phyloP scores from a whole-genome alignment of 2,797 vertebrate genomes.

The Brachymystax lenok region DNA sequence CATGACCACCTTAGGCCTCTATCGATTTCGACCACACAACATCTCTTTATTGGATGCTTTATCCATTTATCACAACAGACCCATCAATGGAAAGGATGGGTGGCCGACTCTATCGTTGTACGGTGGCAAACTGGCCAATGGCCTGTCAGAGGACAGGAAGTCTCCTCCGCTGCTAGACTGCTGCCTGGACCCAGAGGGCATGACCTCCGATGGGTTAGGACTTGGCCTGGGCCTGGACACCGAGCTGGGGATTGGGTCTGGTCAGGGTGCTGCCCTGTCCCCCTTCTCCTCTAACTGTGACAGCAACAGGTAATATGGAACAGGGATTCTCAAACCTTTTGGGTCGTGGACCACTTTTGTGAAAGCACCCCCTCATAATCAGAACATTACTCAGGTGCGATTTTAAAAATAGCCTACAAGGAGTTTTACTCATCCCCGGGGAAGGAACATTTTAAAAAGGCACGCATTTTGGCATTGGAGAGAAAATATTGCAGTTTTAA shows the following conservation, averaged over 20 bases:
- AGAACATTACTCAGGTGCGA: too few species aligned
- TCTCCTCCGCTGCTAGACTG: constrained; percentile 87
- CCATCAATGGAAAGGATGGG: constrained; percentile 88
- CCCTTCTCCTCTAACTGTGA: constrained; percentile 80
- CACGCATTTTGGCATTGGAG: too few species aligned
- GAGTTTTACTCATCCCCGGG: too few species aligned
- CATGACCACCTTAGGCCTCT: too few species aligned
- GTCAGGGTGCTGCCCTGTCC: constrained; percentile 81
- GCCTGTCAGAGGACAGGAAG: constrained; percentile 86
- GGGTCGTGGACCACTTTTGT: too few species aligned
- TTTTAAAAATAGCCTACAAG: too few species aligned
- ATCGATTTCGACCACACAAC: neutral
- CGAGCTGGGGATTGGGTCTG: constrained; percentile 66
- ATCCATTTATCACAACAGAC: constrained; percentile 68
- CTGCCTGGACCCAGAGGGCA: constrained; percentile 88
- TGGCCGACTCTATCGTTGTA: constrained; percentile 81
- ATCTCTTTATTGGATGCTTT: neutral
- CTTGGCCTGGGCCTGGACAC: constrained; percentile 82
- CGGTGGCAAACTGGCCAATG: constrained; percentile 83
- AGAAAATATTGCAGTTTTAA: too few species aligned
- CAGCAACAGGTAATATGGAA: constrained; percentile 72
- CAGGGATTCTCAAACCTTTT: too few species aligned
- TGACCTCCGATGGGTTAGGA: constrained; percentile 86
- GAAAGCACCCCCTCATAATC: too few species aligned
- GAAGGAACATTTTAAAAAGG: too few species aligned